These are phyloP conservation scores for Pogonomyrmex barbatus DNA, from an alignment of 1,140 invertebrate genomes.

Conservation along the genomic window DNA sequence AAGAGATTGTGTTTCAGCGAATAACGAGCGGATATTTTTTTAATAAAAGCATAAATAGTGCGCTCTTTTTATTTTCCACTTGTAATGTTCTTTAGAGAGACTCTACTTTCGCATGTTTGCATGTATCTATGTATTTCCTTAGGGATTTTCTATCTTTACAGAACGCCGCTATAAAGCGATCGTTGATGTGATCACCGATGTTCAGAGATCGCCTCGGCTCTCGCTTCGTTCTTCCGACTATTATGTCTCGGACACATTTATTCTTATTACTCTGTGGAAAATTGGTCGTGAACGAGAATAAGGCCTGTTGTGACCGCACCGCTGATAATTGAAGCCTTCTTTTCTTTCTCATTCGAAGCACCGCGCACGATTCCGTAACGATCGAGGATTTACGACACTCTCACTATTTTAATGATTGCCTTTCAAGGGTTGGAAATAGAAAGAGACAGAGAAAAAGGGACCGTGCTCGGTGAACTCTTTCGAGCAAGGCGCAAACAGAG, in stretches of 20 bases:
- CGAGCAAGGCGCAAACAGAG: constrained; percentile 55
- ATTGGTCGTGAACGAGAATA: constrained; percentile 36
- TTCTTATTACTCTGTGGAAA: constrained; percentile 47
- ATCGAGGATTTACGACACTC: constrained; percentile 64
- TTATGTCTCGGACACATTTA: constrained; percentile 55
- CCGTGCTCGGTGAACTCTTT: not conserved
- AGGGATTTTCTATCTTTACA: not conserved
- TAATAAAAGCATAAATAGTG: constrained; percentile 1
- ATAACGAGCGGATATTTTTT: not conserved
- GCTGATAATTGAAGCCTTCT: constrained; percentile 69
- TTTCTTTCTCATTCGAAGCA: constrained; percentile 1
- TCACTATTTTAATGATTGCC: constrained; percentile 63
- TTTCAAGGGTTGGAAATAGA: constrained; percentile 33
- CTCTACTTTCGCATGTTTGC: not conserved
- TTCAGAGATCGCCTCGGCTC: not conserved
- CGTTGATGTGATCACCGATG: constrained; percentile 11
- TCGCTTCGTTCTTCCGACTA: constrained; percentile 1
- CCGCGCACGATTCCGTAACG: constrained; percentile 63
- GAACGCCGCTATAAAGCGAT: not conserved
- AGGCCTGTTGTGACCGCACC: constrained; percentile 21
- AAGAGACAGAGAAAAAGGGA: constrained; percentile 38
- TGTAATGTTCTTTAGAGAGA: not conserved
- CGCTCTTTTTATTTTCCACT: not conserved
- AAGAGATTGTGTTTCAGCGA: not conserved
- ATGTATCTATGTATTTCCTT: not conserved